phyloP scores from a whole-genome alignment of 1,140 invertebrate genomes.

The Chelonus insularis region DNA sequence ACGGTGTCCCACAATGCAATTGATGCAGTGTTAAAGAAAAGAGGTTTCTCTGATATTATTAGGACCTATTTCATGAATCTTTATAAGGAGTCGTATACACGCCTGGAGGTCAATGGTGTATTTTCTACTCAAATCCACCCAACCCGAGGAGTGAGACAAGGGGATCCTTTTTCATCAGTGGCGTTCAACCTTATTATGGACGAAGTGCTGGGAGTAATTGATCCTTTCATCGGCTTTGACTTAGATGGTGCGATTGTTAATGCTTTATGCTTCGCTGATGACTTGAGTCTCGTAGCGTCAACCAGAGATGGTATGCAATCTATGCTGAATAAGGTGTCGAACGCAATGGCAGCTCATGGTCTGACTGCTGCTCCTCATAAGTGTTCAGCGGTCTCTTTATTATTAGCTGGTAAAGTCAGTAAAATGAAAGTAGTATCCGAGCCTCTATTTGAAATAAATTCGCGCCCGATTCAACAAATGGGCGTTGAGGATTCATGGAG shows the following conservation, averaged over 20 bases:
- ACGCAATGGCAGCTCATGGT: constrained; percentile 30
- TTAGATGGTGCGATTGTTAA: constrained; percentile 31
- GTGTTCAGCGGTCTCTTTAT: constrained; percentile 40
- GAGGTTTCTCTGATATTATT: constrained; percentile 12
- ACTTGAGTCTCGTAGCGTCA: constrained; percentile 44
- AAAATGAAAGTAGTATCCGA: constrained; percentile 33
- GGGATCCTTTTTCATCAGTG: constrained; percentile 35
- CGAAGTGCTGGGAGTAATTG: constrained; percentile 24
- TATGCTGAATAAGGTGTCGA: background rate
- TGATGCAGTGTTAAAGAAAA: background rate
- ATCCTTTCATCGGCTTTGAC: constrained; percentile 35
- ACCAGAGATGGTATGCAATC: constrained; percentile 32
- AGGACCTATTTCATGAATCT: constrained; percentile 7
- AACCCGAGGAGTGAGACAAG: constrained; percentile 33
- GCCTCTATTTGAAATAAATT: background rate
- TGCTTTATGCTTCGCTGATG: constrained; percentile 50
- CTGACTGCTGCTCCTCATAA: constrained; percentile 43
- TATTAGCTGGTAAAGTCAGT: constrained; percentile 39
- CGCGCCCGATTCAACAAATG: constrained; percentile 5
- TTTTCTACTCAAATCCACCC: background rate
- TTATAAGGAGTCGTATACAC: constrained; percentile 22
- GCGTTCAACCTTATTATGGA: constrained; percentile 33
- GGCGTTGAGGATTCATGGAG: constrained; percentile 37
- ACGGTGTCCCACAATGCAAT: constrained; percentile 9
- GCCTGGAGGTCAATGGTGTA: background rate